phyloP scores from a whole-genome alignment of 1,140 invertebrate species.

The Ditylenchus dipsaci region DNA sequence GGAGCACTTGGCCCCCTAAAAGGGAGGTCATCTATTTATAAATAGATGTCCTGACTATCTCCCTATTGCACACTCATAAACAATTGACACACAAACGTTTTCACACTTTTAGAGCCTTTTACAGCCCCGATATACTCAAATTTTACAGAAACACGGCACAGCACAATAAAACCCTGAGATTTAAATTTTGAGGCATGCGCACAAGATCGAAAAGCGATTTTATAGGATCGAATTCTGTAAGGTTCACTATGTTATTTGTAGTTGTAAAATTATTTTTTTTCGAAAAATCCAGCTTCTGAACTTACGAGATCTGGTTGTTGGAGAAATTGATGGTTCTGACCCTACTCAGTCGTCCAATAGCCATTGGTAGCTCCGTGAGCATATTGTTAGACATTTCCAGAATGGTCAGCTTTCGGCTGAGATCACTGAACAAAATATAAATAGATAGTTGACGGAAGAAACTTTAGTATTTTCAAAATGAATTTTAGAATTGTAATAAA shows the following conservation, averaged over 20 bases:
- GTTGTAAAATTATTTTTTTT: not conserved
- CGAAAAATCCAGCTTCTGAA: conserved; percentile 12
- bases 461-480: conserved; percentile 2
- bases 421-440: conserved; percentile 3
- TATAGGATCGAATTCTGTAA: too few relatives aligned
- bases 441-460: too few relatives aligned
- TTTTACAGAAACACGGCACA: too few relatives aligned
- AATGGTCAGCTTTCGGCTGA: not conserved
- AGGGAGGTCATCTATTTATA: conserved; percentile 3
- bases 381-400: conserved; percentile 42
- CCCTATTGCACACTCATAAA: not conserved
- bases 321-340: conserved; percentile 41
- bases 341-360: conserved; percentile 36
- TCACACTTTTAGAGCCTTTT: too few relatives aligned
- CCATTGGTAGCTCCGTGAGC: conserved; percentile 44
- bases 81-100: not conserved
- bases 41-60: not conserved
- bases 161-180: too few relatives aligned
- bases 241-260: not conserved
- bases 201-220: too few relatives aligned
- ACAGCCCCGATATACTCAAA: too few relatives aligned
- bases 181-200: too few relatives aligned
- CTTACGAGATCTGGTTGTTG: conserved; percentile 41
- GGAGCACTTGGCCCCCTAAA: not conserved
- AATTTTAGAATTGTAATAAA: conserved; percentile 7